Evolutionary conservation across 2,113 vertebrate species (phyloP).

Genomic region (Phoenicopterus ruber): DNA sequence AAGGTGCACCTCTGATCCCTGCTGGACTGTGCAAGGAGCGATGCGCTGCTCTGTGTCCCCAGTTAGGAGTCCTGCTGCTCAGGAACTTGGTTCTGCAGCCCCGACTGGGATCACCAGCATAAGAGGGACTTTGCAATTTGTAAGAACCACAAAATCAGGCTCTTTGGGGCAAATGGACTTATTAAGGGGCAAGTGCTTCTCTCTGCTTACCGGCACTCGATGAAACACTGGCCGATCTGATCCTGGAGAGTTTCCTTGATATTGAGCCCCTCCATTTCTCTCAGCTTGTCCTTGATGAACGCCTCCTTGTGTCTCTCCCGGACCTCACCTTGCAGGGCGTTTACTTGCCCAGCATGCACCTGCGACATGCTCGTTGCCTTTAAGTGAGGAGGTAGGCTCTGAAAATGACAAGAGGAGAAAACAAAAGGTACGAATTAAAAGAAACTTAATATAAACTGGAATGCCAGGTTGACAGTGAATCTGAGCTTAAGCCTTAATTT

Average conservation of each 20-base stretch:
- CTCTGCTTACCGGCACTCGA: conserved; percentile 79
- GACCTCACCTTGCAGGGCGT: conserved; percentile 9
- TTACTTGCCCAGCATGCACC: conserved; percentile 4
- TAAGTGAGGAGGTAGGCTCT: conserved; percentile 72
- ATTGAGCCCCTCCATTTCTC: conserved; percentile 59
- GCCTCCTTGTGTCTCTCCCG: conserved; percentile 58
- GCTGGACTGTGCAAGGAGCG: neutral
- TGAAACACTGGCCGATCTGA: conserved; percentile 85
- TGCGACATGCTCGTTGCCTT: neutral
- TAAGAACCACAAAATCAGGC: neutral
- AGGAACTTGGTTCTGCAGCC: neutral
- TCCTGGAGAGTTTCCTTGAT: conserved; percentile 78
- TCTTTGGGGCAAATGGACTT: neutral
- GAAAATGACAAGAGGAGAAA: neutral
- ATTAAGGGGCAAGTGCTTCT: neutral
- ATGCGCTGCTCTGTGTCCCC: neutral
- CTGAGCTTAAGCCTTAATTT: neutral
- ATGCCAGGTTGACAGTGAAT: neutral
- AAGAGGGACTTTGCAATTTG: neutral
- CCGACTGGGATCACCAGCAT: neutral
- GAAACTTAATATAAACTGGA: neutral
- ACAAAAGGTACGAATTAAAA: neutral
- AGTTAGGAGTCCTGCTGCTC: neutral
- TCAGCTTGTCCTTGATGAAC: conserved; percentile 70
- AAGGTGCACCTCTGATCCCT: neutral